These are phyloP conservation scores for Lacanobia wlatinum DNA, from an alignment of 2,888 invertebrate genomes.

Conservation along the genomic window DNA sequence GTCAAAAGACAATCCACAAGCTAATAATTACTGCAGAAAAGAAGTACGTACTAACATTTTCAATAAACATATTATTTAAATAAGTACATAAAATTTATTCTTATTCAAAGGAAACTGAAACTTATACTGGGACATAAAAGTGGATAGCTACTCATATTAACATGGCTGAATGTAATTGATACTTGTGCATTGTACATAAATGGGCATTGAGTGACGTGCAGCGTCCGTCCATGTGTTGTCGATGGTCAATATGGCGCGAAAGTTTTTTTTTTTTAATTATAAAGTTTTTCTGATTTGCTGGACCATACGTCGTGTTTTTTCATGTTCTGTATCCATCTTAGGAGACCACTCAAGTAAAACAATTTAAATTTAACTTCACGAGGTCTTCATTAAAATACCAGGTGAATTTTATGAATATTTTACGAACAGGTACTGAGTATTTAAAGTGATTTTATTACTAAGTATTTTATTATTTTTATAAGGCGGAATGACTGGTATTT, in stretches of 20 bases:
- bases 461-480: conserved; percentile 7
- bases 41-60: not conserved
- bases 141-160: conserved; percentile 29
- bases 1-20: not conserved
- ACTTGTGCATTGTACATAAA: conserved; percentile 52
- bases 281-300: not conserved
- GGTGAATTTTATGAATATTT: conserved; percentile 39
- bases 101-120: conserved; percentile 31
- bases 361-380: not conserved
- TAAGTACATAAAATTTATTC: conserved; percentile 9
- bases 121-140: conserved; percentile 36
- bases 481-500: conserved; percentile 16
- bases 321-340: not conserved
- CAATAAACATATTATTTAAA: conserved; percentile 5
- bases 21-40: conserved; percentile 1
- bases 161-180: conserved; percentile 50
- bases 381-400: conserved; percentile 45
- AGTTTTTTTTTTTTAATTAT: conserved; percentile 5
- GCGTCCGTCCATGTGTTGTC: conserved; percentile 30
- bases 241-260: conserved; percentile 41
- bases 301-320: not conserved
- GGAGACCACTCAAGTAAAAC: not conserved
- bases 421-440: conserved; percentile 26
- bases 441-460: conserved; percentile 18
- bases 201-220: conserved; percentile 36